phyloP scores from a whole-genome alignment of 2,113 vertebrate species.

The Cryptoleucopteryx plumbea region DNA sequence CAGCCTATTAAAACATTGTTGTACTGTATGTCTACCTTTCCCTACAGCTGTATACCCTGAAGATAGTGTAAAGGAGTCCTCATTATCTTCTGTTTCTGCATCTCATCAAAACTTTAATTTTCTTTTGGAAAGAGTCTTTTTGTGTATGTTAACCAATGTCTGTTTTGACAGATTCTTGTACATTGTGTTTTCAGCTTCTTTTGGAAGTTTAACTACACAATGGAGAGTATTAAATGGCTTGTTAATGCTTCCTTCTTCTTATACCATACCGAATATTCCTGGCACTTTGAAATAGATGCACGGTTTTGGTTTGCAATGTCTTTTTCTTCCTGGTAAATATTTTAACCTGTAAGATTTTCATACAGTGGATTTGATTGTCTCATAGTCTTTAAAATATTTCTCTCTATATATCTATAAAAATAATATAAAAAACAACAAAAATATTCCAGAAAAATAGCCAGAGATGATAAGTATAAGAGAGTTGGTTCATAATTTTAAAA shows the following conservation, averaged over 20 bases:
- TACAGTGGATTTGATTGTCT: background rate
- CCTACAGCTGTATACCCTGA: background rate
- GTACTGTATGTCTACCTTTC: background rate
- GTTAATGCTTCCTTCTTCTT: background rate
- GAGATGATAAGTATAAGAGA: background rate
- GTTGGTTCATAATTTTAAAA: background rate
- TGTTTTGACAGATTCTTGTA: background rate
- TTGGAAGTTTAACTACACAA: background rate
- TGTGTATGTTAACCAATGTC: background rate
- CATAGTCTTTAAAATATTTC: background rate
- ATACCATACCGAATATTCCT: background rate
- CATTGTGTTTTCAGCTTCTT: background rate
- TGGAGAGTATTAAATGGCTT: background rate
- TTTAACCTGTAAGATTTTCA: background rate
- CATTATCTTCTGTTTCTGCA: background rate
- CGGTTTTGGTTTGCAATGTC: background rate
- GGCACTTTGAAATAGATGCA: background rate
- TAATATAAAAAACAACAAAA: too few relatives aligned
- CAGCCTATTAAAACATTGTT: background rate
- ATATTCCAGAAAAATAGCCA: background rate
- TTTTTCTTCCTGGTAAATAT: background rate
- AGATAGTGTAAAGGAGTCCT: background rate
- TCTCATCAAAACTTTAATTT: background rate
- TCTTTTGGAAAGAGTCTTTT: background rate
- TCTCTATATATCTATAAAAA: too few relatives aligned